Conservation (phyloP, 35 echinoderm and acorn worm genomes). For the Patiria miniata region DNA sequence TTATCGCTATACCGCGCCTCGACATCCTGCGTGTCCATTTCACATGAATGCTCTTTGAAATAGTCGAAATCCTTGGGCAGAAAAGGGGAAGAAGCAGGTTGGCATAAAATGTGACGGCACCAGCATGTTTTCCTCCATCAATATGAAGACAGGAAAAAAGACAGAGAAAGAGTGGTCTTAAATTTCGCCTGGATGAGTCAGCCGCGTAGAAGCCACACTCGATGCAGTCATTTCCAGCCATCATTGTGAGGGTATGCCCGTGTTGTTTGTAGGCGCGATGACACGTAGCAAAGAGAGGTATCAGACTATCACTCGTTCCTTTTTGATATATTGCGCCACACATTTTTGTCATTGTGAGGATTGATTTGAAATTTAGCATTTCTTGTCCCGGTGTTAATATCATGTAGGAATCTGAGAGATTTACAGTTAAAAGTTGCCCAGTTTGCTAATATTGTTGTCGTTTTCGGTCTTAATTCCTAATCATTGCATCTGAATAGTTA, state of each 20-base stretch:
- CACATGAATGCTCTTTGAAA: not conserved
- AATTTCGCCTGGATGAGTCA: conserved; percentile 22
- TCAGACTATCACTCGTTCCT: not conserved
- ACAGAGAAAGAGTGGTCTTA: not conserved
- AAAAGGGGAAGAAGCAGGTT: no score
- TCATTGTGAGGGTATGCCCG: not conserved
- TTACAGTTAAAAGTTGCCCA: no score
- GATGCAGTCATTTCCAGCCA: not conserved
- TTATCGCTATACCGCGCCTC: not conserved
- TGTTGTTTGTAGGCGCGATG: not conserved
- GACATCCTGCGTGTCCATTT: not conserved
- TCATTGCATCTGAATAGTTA: no score
- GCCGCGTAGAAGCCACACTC: not conserved
- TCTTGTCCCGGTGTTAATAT: no score
- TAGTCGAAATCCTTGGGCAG: not conserved
- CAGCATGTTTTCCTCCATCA: not conserved
- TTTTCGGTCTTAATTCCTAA: no score
- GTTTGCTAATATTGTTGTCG: no score
- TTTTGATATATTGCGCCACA: not conserved
- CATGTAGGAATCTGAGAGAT: no score
- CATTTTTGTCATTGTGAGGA: not conserved
- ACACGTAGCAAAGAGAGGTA: not conserved
- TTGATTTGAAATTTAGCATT: no score
- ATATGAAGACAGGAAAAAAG: not conserved
- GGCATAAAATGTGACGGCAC: not conserved